Base-by-base conservation (phyloP, 2,113 vertebrate species). In the Austrofundulus limnaeus region DNA sequence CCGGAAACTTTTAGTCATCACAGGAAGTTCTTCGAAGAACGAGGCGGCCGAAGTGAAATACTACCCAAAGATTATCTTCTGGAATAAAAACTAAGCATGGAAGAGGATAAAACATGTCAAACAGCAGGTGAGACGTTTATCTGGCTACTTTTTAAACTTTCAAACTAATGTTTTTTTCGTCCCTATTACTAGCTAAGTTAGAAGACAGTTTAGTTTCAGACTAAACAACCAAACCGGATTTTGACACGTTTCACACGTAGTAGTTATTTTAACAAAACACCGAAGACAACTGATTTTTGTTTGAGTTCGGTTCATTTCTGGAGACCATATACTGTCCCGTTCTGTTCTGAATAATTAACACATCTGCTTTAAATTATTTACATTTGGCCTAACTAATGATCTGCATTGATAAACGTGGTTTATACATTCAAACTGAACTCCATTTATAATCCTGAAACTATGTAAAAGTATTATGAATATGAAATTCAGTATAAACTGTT, bases 11-110 rank as follows among this genome's bases (percentile, higher is more conserved):
- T 6, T 62, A n/a, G 56, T 68, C 63, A 39, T 53, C 8, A 50
- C 52, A 88, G 90, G 90, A 91, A 92, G 83, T 90, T 57, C 38
- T 74, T 23, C 54, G 34, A 68, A 45, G 42, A 66, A 24, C 17
- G 34, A 63, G 31, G 63, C 59, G 13, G 58, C 16, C 28, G 23
- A 69, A 80, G 47, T 51, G 46, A 12, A 48, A n/a, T 16, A 43
- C 23, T 1, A 53, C 21, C 20, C 55, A 61, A 47, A 66, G 31
- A 14, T 16, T 23, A 8, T 25, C 4, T 0, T 17, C 14, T 8
- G 5, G 24, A 20, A 66, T 8, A 38, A 53, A 59, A 46, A 51
- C 19, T 15, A 5, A 73, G 4, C 0, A 91, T 91, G 91, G 88
- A 71, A 0, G 45, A 49, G 8, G 59, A 58, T 2, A 82, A 8